Percentiles rank a stretch among this genome's conserved stretches.
These are phyloP conservation scores for Labia minor DNA, from an alignment of 2,888 invertebrate genomes.

Conservation along the genomic window DNA sequence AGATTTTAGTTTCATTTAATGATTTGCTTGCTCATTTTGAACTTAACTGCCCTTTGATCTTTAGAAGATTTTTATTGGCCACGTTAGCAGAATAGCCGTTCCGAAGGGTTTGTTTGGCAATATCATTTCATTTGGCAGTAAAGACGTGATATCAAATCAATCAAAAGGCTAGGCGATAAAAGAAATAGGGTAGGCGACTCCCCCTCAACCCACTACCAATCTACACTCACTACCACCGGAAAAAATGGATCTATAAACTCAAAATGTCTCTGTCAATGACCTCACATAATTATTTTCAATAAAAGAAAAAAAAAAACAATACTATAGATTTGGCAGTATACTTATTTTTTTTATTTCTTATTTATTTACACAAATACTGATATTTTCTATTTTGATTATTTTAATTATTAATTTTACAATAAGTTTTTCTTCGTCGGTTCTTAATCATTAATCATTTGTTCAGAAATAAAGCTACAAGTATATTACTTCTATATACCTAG, in stretches of 20 bases:
- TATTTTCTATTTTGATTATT: too few relatives aligned
- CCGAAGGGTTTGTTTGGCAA: not conserved
- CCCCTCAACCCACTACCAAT: too few relatives aligned
- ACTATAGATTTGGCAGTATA: too few relatives aligned
- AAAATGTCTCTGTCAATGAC: not conserved
- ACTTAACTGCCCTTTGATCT: not conserved
- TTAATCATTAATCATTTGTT: too few relatives aligned
- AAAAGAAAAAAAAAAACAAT: too few relatives aligned
- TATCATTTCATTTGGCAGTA: not conserved
- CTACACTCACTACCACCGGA: too few relatives aligned
- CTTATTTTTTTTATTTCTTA: too few relatives aligned
- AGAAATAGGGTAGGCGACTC: not conserved
- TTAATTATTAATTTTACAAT: too few relatives aligned
- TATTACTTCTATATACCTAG: too few relatives aligned
- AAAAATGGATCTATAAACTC: not conserved
- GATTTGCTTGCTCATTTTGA: not conserved
- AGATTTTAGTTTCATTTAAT: not conserved
- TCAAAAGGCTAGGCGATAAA: not conserved
- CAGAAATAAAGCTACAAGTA: too few relatives aligned
- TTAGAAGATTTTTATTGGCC: not conserved
- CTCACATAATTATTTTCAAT: not conserved
- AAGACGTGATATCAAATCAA: conserved; percentile 4
- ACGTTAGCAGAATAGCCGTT: not conserved
- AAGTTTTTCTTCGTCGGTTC: too few relatives aligned
- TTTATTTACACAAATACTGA: too few relatives aligned